Conservation (phyloP, 2,888 invertebrate species). For the Xiphydria camelus region DNA sequence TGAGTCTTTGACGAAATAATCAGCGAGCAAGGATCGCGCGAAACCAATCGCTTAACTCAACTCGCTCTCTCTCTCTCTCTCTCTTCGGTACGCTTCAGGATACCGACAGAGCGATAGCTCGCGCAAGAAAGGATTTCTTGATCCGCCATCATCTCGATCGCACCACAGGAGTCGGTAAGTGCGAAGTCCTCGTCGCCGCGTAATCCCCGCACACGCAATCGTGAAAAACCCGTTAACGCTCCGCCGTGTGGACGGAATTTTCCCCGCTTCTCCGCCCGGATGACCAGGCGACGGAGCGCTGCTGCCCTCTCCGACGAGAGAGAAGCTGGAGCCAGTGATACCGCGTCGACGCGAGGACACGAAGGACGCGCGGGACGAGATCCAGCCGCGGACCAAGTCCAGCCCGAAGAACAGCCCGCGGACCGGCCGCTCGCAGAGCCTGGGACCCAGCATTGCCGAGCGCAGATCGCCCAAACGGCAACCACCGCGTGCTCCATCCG, state of each 20-base stretch:
- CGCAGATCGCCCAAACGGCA: slow-evolving; percentile 80
- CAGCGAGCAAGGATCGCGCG: background rate
- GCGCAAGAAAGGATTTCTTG: slow-evolving; percentile 66
- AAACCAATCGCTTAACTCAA: too few species aligned
- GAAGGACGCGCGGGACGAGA: slow-evolving; percentile 52
- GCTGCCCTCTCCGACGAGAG: slow-evolving; percentile 71
- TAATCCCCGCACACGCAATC: background rate
- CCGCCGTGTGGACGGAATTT: background rate
- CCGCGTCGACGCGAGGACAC: slow-evolving; percentile 63
- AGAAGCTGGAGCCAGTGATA: slow-evolving; percentile 72
- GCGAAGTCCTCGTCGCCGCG: too few species aligned
- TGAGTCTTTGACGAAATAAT: slow-evolving; percentile 19
- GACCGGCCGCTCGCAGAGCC: slow-evolving; percentile 70
- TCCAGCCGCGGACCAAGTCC: slow-evolving; percentile 56
- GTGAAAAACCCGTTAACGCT: too few species aligned
- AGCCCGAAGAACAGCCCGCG: slow-evolving; percentile 66
- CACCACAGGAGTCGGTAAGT: slow-evolving; percentile 70
- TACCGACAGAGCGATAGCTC: slow-evolving; percentile 51
- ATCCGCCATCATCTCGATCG: slow-evolving; percentile 73
- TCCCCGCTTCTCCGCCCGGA: background rate
- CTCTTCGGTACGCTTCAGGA: slow-evolving; percentile 38
- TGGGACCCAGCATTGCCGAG: slow-evolving; percentile 68
- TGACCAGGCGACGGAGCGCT: slow-evolving; percentile 67
- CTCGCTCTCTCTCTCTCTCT: too few species aligned
- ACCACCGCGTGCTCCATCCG: slow-evolving; percentile 57